Evolutionary conservation across 2,113 vertebrate species (phyloP), one percentile per base, ranked within the genome.

Genomic region (Cisticola juncidis): DNA sequence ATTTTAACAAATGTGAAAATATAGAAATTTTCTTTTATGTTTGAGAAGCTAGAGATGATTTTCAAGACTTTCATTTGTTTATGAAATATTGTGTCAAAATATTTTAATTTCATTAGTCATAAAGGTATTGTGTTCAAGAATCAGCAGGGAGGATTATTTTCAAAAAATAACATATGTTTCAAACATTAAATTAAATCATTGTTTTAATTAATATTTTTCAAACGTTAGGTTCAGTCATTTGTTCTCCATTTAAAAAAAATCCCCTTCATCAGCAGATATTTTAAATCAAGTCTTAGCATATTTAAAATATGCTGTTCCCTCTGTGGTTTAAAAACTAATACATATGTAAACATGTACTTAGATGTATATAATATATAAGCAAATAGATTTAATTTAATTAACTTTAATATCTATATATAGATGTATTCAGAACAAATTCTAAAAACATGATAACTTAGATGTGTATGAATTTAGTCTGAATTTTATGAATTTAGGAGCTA

Each of bases 1-100:
- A 29, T 45, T 95, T 74, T 86, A 77, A 14, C 10, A 84, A 95
- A 85, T 73, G 38, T 70, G 51, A 93, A 95, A 90, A 90, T 82
- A 33, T 42, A 66, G 60, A 57, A 5, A 31, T 54, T 79, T 25
- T 62, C n/a, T 50, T 48, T 74, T 38, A 17, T 71, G 45, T 94
- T 89, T 88, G 74, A 58, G 60, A 93, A 94, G 90, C 35, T 65
- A 70, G 22, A 90, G 56, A 70, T 91, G 12, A 81, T 85, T 93
- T 88, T 80, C 44, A 92, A 36, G 47, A 38, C 29, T 82, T 95
- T 95, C 64, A 90, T 91, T 42, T 42, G 4, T 14, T 40, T 71
- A 56, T 48, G 25, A 80, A 56, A 26, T 2, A 31, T 31, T 31
- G 5, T 28, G 21, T 42, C 21, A 72, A 72, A 88, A 91, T 72